A percentile compares a stretch with the other conserved stretches of the same genome.
These are phyloP conservation scores for Rhineura floridana DNA, from an alignment of 2,113 vertebrate species.

Conservation along the genomic window DNA sequence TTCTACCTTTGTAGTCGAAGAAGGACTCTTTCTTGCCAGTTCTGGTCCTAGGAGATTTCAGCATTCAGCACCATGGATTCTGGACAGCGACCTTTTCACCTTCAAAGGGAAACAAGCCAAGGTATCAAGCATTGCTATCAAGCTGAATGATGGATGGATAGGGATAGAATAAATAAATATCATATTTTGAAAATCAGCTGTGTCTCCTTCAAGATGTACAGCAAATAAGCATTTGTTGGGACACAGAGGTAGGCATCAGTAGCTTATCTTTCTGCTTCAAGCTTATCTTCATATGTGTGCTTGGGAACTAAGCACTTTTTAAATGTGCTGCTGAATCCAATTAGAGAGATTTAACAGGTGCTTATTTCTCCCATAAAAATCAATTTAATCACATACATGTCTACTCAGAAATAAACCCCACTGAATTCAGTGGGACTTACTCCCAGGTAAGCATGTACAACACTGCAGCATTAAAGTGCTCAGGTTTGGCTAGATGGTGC, in stretches of 20 bases:
- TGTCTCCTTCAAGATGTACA: background rate
- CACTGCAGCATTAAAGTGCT: background rate
- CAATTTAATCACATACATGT: too few species aligned
- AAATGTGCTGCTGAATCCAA: background rate
- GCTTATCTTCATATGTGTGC: background rate
- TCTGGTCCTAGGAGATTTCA: too few species aligned
- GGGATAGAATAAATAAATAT: background rate
- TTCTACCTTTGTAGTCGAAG: background rate
- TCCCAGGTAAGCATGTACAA: background rate
- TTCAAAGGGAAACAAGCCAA: background rate
- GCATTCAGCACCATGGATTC: conserved; percentile 2
- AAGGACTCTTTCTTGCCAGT: too few species aligned
- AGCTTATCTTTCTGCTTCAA: background rate
- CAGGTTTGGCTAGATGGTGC: background rate
- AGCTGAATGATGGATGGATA: background rate
- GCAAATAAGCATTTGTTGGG: background rate
- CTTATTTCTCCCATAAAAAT: background rate
- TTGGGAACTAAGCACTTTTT: too few species aligned
- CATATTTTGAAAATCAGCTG: background rate
- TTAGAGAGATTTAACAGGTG: background rate
- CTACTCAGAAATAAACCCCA: background rate
- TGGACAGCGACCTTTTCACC: conserved; percentile 12
- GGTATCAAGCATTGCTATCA: background rate
- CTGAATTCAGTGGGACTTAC: background rate
- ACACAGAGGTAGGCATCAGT: background rate